These are phyloP conservation scores for Cistogaster globosa DNA, from an alignment of 2,888 invertebrate genomes.

Conservation along the genomic window DNA sequence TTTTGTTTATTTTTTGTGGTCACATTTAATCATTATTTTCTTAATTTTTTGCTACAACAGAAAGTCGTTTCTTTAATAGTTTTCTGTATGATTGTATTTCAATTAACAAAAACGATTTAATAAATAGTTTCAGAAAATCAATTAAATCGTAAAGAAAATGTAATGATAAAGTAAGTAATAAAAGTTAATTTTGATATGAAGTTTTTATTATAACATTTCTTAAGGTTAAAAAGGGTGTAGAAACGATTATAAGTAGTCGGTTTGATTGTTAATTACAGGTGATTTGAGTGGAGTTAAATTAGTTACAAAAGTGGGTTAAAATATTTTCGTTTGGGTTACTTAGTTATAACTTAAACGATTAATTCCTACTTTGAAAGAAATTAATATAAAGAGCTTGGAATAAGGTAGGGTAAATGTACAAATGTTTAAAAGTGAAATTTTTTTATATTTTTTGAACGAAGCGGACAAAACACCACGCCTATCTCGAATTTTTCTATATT, in stretches of 20 bases:
- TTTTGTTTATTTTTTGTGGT: conserved; percentile 17
- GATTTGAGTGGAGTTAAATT: too few relatives aligned
- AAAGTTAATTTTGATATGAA: conserved; percentile 1
- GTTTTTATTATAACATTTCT: neutral
- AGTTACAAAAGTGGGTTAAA: too few relatives aligned
- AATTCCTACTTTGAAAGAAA: too few relatives aligned
- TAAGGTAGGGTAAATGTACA: too few relatives aligned
- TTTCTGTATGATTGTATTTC: conserved; percentile 39
- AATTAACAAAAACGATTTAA: conserved; percentile 46
- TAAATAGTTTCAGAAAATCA: conserved; percentile 45
- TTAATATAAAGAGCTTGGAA: too few relatives aligned
- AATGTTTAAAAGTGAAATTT: too few relatives aligned
- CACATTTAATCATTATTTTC: neutral
- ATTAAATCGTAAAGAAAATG: conserved; percentile 33
- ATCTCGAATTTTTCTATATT: too few relatives aligned
- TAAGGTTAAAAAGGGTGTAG: neutral
- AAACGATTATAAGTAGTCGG: neutral
- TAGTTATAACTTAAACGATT: too few relatives aligned
- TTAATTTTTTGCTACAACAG: conserved; percentile 24
- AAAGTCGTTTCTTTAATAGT: conserved; percentile 25
- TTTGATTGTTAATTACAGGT: too few relatives aligned
- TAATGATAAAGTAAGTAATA: conserved; percentile 34
- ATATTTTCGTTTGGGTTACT: too few relatives aligned
- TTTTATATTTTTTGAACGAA: too few relatives aligned
- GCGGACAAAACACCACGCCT: too few relatives aligned